A percentile compares a stretch with the other conserved stretches of the same genome.
Conservation (phyloP, 2,797 vertebrate species). For the Galago senegalensis region DNA sequence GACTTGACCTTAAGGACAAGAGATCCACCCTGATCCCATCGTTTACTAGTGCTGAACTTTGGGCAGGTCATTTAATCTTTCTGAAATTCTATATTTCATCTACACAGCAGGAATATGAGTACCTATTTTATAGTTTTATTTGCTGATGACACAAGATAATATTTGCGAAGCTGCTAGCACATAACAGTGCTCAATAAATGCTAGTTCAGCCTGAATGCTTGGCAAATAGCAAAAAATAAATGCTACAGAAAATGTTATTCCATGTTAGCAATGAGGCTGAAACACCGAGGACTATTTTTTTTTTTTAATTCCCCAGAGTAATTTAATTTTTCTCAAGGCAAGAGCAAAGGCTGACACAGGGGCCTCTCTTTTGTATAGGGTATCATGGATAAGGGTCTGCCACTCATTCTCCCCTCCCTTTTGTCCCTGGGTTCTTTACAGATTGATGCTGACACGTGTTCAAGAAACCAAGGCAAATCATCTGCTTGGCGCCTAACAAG, state of each 20-base stretch:
- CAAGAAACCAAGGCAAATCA: conserved; percentile 18
- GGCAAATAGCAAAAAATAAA: conserved; percentile 67
- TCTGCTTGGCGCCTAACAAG: conserved; percentile 66
- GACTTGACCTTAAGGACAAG: conserved; percentile 8
- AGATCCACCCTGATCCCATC: background rate
- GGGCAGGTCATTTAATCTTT: conserved; percentile 47
- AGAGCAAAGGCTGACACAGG: background rate
- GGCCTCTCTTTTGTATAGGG: background rate
- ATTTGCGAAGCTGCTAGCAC: conserved; percentile 13
- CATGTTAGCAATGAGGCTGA: conserved; percentile 43
- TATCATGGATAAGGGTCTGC: background rate
- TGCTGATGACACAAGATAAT: conserved; percentile 70
- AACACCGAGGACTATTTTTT: conserved; percentile 44
- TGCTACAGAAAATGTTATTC: conserved; percentile 21
- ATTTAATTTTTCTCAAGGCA: conserved; percentile 66
- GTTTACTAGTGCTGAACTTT: conserved; percentile 47
- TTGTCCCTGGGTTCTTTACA: background rate
- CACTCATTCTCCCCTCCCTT: background rate
- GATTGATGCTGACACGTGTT: background rate
- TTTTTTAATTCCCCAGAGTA: background rate
- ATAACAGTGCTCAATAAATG: conserved; percentile 54
- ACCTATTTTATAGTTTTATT: conserved; percentile 68
- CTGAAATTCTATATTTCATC: conserved; percentile 72
- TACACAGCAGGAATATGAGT: conserved; percentile 56
- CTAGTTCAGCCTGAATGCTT: conserved; percentile 56